Base-by-base conservation (phyloP, 2,113 vertebrate genomes). In the Aspiorhynchus laticeps region DNA sequence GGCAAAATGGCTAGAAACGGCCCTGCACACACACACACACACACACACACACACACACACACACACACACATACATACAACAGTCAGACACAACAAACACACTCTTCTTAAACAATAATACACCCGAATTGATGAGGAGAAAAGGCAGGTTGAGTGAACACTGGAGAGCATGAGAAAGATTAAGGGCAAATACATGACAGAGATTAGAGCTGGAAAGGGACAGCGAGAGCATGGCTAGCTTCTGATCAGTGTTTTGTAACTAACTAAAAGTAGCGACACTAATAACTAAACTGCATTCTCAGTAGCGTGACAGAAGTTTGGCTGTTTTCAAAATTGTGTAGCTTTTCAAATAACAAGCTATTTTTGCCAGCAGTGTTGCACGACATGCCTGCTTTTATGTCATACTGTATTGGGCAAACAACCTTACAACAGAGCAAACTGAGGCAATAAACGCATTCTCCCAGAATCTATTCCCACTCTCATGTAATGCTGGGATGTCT, bases 21-120 rank as follows among this genome's bases (percentile, higher is more conserved):
- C n/a, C n/a, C n/a, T n/a, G n/a, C n/a, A n/a, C n/a, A n/a, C 36
- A 36, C 36, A 36, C 4, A 36, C 36, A 36, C 36, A 36, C 36
- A 36, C 36, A 36, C 36, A 36, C 36, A 36, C 36, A 36, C 36
- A 36, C 36, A 36, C 36, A 36, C 36, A 36, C 36, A 36, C 36
- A 36, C 36, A 36, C 33, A 36, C 33, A 36, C 33, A 76, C 31
- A 75, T 2, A 76, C 38, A 28, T 6, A 51, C 41, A 76, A 76
- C 48, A 71, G 51, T 17, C 24, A 48, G n/a, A 15, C 74, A 76
- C 41, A 53, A 21, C 24, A 26, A 51, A 80, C 21, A 56, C 7
- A 79, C 63, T 71, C 26, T 31, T 5, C 14, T 71, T 56, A 87
- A 41, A 82, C 85, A 85, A 74, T 12, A 85, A 69, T 46, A 83